These are phyloP conservation scores for Maniola hyperantus DNA, from an alignment of 2,888 invertebrate genomes.

Conservation along the genomic window DNA sequence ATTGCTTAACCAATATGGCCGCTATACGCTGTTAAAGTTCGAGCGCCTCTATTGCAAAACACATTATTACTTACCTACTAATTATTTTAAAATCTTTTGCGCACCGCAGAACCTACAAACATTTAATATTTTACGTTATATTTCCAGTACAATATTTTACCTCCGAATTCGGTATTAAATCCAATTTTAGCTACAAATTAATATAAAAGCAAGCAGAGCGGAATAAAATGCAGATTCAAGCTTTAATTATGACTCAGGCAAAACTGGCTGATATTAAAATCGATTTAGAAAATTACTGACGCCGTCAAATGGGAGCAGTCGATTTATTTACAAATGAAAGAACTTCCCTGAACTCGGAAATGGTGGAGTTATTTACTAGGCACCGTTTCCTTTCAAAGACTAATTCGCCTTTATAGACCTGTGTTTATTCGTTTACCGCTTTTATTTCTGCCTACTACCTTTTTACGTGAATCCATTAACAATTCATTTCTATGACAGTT, in stretches of 20 bases:
- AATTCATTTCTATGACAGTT: no score
- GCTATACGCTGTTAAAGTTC: no score
- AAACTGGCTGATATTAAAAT: constrained; percentile 37
- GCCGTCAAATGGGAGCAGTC: constrained; percentile 27
- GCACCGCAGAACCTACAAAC: background rate
- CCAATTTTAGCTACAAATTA: constrained; percentile 24
- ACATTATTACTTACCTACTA: no score
- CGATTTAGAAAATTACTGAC: constrained; percentile 38
- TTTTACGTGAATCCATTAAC: background rate
- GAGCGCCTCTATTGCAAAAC: no score
- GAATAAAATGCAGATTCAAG: constrained; percentile 35
- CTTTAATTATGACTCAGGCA: constrained; percentile 34
- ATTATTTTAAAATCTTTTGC: background rate
- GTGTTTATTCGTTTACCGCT: constrained; percentile 3
- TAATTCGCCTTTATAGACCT: constrained; percentile 11
- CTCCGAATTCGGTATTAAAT: constrained; percentile 10
- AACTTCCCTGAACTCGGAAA: constrained; percentile 27
- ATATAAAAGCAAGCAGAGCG: constrained; percentile 28
- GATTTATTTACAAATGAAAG: constrained; percentile 37
- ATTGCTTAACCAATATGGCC: no score
- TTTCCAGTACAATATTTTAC: constrained; percentile 4
- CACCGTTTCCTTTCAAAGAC: constrained; percentile 21
- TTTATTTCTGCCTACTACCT: background rate
- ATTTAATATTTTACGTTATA: constrained; percentile 1
- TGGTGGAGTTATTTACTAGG: constrained; percentile 29